phyloP scores from a whole-genome alignment of 2,888 invertebrate genomes.

The Mythimna lalbum region DNA sequence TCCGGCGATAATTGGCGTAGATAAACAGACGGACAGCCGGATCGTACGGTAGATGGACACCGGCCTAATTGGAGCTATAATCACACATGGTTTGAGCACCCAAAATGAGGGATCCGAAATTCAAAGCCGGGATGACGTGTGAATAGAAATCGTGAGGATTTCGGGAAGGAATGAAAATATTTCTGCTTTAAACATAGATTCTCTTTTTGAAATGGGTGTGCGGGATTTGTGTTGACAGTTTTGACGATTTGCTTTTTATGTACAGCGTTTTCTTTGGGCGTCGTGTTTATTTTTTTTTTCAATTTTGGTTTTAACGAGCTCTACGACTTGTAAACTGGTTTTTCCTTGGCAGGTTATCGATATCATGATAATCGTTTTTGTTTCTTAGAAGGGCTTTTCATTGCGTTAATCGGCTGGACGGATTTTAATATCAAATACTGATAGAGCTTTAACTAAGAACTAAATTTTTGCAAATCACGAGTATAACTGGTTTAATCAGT shows the following conservation, averaged over 20 bases:
- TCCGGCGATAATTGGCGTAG: conserved; percentile 58
- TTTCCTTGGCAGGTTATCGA: neutral
- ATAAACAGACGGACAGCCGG: conserved; percentile 59
- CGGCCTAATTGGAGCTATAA: conserved; percentile 57
- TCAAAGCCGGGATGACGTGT: conserved; percentile 38
- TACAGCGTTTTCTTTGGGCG: conserved; percentile 21
- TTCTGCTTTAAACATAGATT: conserved; percentile 37
- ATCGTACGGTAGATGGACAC: conserved; percentile 49
- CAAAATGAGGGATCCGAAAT: conserved; percentile 42
- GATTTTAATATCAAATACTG: neutral
- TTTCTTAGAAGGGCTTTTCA: neutral
- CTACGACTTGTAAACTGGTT: neutral
- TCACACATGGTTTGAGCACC: conserved; percentile 35
- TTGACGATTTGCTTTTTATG: conserved; percentile 19
- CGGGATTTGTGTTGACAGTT: conserved; percentile 45
- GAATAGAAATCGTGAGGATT: conserved; percentile 32
- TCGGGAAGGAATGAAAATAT: conserved; percentile 22
- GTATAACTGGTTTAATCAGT: too few relatives aligned
- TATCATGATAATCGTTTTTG: neutral
- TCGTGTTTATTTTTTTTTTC: conserved; percentile 11
- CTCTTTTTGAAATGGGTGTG: conserved; percentile 52
- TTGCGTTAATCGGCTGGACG: accelerated
- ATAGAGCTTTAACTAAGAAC: neutral
- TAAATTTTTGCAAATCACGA: too few relatives aligned
- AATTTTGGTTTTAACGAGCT: conserved; percentile 1